Base-by-base conservation (phyloP, 1,140 invertebrate genomes). In the Helicoverpa armigera region DNA sequence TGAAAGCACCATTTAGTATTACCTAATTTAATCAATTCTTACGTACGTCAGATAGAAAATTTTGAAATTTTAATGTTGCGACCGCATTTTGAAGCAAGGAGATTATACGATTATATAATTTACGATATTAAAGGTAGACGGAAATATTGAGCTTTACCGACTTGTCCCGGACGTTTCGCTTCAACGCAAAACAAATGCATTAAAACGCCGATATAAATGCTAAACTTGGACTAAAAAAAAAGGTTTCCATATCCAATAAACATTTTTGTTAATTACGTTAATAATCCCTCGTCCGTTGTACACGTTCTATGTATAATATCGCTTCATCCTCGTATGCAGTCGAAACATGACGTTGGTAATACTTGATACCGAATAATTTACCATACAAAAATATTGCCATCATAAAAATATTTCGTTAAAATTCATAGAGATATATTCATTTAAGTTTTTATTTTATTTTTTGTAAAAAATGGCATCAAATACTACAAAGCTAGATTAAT, bases 1-100 rank as follows among this genome's bases (percentile, higher is more conserved):
- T 94, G 93, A 87, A 93, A 94, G 93, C 92, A 94, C 93, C 93
- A 94, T 91, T 89, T 88, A 80, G 74, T 88, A 90, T 90, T 90
- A 90, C 86, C 88, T 92, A 89, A 91, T 91, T 82, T 90, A 88
- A 87, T 91, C 87, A 84, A 89, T 86, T 86, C 81, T 90, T 87
- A 89, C 58, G 54, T 86, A 88, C 83, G 80, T 85, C 79, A 80
- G 67, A 82, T 83, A 83, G 50, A 70, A 51, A 89, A 90, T 88
- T 88, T 89, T 87, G 86, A 87, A 86, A 86, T 86, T 88, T 74
- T n/a, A 43, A 73, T 48, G 18, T 53, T 53, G 23, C 69, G 69
- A 79, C 77, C 67, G 31, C 56, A 79, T 56, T 43, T 79, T 72
- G 48, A 73, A 23, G 67, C 67, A 29, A 43, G 53, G 77, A 51